Conservation (phyloP, 1,140 invertebrate species). For the Drosophila pseudoananassae region DNA sequence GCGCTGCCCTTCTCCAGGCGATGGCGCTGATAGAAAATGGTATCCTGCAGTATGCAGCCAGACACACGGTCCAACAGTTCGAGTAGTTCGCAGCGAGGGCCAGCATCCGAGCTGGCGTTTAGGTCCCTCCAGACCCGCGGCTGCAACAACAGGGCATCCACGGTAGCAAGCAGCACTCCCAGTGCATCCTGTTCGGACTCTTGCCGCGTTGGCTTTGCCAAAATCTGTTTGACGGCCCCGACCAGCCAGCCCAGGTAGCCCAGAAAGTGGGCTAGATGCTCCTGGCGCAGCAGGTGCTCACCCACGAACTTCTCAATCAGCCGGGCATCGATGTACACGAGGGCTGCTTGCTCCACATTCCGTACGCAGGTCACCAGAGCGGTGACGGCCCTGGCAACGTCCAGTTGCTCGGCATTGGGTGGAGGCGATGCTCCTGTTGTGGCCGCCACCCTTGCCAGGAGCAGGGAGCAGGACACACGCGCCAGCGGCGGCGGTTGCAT, state of each 20-base stretch:
- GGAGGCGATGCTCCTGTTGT: background rate
- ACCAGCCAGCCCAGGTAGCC: slow-evolving; percentile 52
- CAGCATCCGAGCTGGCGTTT: slow-evolving; percentile 39
- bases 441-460: slow-evolving; percentile 57
- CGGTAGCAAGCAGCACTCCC: slow-evolving; percentile 43
- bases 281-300: slow-evolving; percentile 72
- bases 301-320: slow-evolving; percentile 78
- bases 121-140: slow-evolving; percentile 67
- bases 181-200: slow-evolving; percentile 43
- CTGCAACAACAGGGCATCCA: slow-evolving; percentile 66
- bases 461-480: slow-evolving; percentile 61
- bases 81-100: slow-evolving; percentile 58
- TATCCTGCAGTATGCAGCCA: slow-evolving; percentile 62
- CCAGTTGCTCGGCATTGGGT: slow-evolving; percentile 41
- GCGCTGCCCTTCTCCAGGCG: slow-evolving; percentile 23
- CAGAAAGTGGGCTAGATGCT: slow-evolving; percentile 54
- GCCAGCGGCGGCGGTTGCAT: slow-evolving; percentile 78
- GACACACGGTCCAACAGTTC: slow-evolving; percentile 52
- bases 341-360: slow-evolving; percentile 63
- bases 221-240: slow-evolving; percentile 24
- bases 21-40: slow-evolving; percentile 79
- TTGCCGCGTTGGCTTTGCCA: slow-evolving; percentile 21
- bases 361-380: slow-evolving; percentile 58
- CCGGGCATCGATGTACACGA: slow-evolving; percentile 78
- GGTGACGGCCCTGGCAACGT: slow-evolving; percentile 61